A percentile compares a stretch with the other conserved stretches of the same genome.
phyloP scores from a whole-genome alignment of 2,113 vertebrate genomes.

The Neogale vison region DNA sequence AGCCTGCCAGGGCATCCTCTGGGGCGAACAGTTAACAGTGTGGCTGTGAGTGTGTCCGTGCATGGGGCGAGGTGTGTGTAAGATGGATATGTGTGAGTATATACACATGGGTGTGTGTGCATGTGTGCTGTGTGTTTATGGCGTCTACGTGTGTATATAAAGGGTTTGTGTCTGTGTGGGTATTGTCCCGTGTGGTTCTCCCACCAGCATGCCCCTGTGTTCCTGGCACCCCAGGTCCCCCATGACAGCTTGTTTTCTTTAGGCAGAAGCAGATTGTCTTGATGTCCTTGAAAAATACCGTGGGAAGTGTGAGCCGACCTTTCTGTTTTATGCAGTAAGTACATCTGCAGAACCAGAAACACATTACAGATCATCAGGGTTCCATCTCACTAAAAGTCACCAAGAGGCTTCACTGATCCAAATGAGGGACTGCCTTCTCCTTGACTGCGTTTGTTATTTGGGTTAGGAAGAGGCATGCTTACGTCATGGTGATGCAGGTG shows the following conservation, averaged over 20 bases:
- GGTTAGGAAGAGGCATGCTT: neutral
- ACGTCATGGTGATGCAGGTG: neutral
- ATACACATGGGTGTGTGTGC: neutral
- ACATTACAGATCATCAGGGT: neutral
- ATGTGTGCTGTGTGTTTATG: neutral
- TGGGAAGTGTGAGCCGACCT: constrained; percentile 94
- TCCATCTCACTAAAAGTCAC: neutral
- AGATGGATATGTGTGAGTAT: neutral
- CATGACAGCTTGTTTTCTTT: constrained; percentile 45
- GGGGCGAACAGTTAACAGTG: neutral
- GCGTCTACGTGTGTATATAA: neutral
- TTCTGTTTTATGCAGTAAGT: constrained; percentile 95
- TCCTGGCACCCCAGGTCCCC: neutral
- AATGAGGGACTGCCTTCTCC: neutral
- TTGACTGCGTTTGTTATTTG: neutral
- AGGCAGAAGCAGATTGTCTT: constrained; percentile 94
- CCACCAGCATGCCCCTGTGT: rapidly evolving
- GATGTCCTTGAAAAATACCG: constrained; percentile 91
- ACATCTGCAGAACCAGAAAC: neutral
- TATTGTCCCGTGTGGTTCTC: neutral
- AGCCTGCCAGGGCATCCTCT: neutral
- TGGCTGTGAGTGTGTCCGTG: neutral
- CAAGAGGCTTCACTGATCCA: neutral
- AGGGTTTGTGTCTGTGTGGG: neutral
- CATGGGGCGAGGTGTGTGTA: neutral